Conservation (phyloP, 2,888 invertebrate genomes). For the Diaperis boleti region DNA sequence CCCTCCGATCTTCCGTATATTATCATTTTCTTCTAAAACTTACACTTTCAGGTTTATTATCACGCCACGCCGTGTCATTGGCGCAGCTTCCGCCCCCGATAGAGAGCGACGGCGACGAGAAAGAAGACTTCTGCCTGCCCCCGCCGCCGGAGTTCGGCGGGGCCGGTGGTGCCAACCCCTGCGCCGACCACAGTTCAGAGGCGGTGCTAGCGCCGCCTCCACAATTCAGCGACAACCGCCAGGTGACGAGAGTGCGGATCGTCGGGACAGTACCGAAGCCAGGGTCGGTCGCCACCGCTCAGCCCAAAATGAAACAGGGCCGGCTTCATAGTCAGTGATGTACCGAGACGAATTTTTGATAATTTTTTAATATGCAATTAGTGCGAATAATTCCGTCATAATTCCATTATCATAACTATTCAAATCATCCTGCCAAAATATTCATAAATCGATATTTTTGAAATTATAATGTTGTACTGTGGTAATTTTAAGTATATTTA, state of each 20-base stretch:
- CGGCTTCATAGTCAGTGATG: constrained; percentile 64
- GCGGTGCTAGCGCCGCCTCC: constrained; percentile 87
- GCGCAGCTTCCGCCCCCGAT: constrained; percentile 86
- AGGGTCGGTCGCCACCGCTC: constrained; percentile 49
- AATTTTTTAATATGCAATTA: constrained; percentile 13
- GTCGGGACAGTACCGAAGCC: constrained; percentile 86
- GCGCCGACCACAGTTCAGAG: constrained; percentile 60
- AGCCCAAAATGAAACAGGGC: constrained; percentile 62
- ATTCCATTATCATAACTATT: constrained; percentile 29
- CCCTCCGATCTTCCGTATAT: no score
- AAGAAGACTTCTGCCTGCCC: constrained; percentile 73
- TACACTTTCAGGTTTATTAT: constrained; percentile 28
- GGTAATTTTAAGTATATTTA: constrained; percentile 28
- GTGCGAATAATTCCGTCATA: constrained; percentile 47
- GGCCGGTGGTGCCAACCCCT: constrained; percentile 64
- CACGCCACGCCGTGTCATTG: constrained; percentile 71
- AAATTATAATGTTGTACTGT: constrained; percentile 41
- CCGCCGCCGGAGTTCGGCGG: constrained; percentile 73
- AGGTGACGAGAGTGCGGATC: constrained; percentile 78
- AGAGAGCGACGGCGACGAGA: constrained; percentile 78
- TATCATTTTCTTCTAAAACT: no score
- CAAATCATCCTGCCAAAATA: constrained; percentile 53
- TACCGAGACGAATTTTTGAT: constrained; percentile 21
- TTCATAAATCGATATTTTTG: constrained; percentile 42
- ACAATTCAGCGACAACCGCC: constrained; percentile 85